Evolutionary conservation across 2,888 invertebrate species (phyloP).

Genomic region (Leptinotarsa tumamoca): DNA sequence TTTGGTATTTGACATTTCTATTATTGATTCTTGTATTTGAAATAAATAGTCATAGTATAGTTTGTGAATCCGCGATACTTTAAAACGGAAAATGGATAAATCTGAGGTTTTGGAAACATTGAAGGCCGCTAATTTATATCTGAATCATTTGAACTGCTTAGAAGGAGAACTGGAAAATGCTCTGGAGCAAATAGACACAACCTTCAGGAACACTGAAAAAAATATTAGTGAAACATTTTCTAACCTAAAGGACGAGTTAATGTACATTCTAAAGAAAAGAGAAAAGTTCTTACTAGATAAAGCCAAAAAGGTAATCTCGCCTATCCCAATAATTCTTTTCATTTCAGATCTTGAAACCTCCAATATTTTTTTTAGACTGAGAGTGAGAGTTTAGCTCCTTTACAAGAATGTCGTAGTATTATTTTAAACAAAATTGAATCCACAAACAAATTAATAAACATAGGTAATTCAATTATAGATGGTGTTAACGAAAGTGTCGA

Average conservation of each 20-base stretch:
- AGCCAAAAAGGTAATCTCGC: constrained; percentile 51
- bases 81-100: constrained; percentile 46
- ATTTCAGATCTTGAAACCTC: constrained; percentile 21
- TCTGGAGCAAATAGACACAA: constrained; percentile 57
- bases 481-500: constrained; percentile 48
- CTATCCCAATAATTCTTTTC: not conserved
- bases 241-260: constrained; percentile 52
- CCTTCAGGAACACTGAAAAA: constrained; percentile 57
- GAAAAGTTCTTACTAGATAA: constrained; percentile 54
- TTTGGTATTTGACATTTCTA: too few relatives aligned
- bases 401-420: constrained; percentile 64
- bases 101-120: constrained; percentile 58
- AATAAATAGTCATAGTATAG: too few relatives aligned
- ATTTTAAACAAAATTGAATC: constrained; percentile 62
- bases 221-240: constrained; percentile 58
- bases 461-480: constrained; percentile 53
- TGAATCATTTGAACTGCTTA: constrained; percentile 54
- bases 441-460: constrained; percentile 60
- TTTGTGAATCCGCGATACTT: not conserved
- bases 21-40: too few relatives aligned
- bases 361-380: constrained; percentile 54
- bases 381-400: constrained; percentile 62
- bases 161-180: constrained; percentile 56
- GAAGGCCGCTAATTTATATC: constrained; percentile 57
- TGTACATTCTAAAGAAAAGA: constrained; percentile 54